Conservation (phyloP, 2,113 vertebrate genomes). For the Salvelinus namaycush region DNA sequence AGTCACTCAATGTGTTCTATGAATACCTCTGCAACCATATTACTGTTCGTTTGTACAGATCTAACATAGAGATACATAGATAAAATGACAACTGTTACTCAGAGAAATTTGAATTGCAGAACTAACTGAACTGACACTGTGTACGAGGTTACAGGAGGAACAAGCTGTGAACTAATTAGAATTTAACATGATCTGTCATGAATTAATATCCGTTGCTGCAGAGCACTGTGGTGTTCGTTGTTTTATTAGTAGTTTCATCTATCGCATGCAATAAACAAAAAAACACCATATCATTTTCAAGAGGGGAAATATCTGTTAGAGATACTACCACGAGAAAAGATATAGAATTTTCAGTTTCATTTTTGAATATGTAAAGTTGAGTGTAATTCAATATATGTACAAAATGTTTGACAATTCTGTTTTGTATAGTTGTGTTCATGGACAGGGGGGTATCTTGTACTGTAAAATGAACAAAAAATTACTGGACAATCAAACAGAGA, state of each 20-base stretch:
- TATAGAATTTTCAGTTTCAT: constrained; percentile 3
- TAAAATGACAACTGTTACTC: constrained; percentile 59
- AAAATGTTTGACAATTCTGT: constrained; percentile 12
- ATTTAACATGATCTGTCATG: constrained; percentile 50
- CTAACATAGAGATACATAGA: constrained; percentile 43
- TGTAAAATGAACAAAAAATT: not conserved
- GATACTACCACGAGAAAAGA: not conserved
- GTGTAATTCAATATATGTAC: constrained; percentile 2
- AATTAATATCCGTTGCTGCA: constrained; percentile 48
- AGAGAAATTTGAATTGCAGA: constrained; percentile 81
- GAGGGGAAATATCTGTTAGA: constrained; percentile 30
- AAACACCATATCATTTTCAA: constrained; percentile 62
- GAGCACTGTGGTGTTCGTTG: constrained; percentile 64
- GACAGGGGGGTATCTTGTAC: constrained; percentile 4
- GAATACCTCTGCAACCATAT: constrained; percentile 77
- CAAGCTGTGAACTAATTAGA: constrained; percentile 70
- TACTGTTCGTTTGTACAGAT: constrained; percentile 69
- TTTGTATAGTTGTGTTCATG: constrained; percentile 1
- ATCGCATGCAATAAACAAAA: constrained; percentile 75
- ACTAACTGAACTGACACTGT: constrained; percentile 87
- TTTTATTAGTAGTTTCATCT: constrained; percentile 71
- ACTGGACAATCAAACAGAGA: constrained; percentile 11
- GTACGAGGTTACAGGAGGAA: constrained; percentile 61
- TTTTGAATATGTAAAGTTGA: not conserved
- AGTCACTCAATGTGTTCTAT: constrained; percentile 78